phyloP scores from a whole-genome alignment of 2,888 invertebrate genomes.

The Stegophylla sp. region DNA sequence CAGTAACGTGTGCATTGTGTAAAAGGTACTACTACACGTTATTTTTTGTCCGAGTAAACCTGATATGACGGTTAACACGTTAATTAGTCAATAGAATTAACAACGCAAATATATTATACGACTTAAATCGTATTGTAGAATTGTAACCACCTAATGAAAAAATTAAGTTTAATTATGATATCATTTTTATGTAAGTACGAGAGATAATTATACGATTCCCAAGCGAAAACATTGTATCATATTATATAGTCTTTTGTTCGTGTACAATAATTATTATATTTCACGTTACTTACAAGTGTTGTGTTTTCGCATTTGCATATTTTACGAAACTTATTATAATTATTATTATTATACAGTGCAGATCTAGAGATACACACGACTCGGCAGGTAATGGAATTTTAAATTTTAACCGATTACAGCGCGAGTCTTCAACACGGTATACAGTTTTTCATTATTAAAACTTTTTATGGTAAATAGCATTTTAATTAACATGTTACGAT shows the following conservation, averaged over 20 bases:
- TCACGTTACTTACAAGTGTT: constrained; percentile 28
- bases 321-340: constrained; percentile 12
- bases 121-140: no score
- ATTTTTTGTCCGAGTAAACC: background rate
- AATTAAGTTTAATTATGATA: background rate
- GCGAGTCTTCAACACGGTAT: no score
- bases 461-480: no score
- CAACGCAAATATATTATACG: background rate
- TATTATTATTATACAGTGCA: no score
- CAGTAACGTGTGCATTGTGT: no score
- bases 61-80: constrained; percentile 15
- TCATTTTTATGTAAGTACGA: background rate
- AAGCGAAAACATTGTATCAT: constrained; percentile 28
- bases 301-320: constrained; percentile 8
- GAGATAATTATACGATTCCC: constrained; percentile 10
- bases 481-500: no score
- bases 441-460: no score
- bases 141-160: no score
- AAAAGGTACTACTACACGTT: no score
- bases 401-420: no score
- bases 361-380: no score
- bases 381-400: no score
- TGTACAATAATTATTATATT: constrained; percentile 29
- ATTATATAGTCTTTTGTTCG: background rate
- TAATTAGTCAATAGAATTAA: constrained; percentile 30